Evolutionary conservation across 37 sponge, comb jelly and placozoan species (phyloP).

Genomic region (Agelas oroides): DNA sequence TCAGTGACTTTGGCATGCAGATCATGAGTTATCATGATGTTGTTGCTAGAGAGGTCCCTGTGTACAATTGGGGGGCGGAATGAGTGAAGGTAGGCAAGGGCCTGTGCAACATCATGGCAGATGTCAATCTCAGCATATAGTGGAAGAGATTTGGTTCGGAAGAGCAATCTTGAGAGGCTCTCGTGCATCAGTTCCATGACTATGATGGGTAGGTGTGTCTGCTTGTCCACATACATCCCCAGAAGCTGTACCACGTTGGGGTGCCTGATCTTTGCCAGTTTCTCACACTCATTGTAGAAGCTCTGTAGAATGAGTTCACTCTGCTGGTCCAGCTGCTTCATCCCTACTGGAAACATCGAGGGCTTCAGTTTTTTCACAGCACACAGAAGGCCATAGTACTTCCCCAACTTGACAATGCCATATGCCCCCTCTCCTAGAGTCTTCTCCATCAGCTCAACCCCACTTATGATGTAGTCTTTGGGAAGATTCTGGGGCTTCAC

Average conservation of each 20-base stretch:
- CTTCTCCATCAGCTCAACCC: slow-evolving; percentile 36
- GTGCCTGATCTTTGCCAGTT: slow-evolving; percentile 46
- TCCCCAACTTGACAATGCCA: slow-evolving; percentile 55
- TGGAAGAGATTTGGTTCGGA: slow-evolving; percentile 40
- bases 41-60: slow-evolving; percentile 63
- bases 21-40: slow-evolving; percentile 43
- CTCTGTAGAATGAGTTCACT: slow-evolving; percentile 47
- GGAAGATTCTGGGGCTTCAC: slow-evolving; percentile 20
- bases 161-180: slow-evolving; percentile 35
- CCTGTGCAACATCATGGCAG: slow-evolving; percentile 52
- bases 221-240: slow-evolving; percentile 27
- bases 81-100: slow-evolving; percentile 52
- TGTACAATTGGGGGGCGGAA: slow-evolving; percentile 54
- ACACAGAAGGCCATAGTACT: slow-evolving; percentile 39
- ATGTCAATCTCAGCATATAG: slow-evolving; percentile 55
- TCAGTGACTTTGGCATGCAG: slow-evolving; percentile 59
- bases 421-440: slow-evolving; percentile 58
- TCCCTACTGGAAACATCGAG: slow-evolving; percentile 37
- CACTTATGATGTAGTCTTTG: slow-evolving; percentile 48
- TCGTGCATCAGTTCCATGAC: slow-evolving; percentile 66
- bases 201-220: slow-evolving; percentile 52
- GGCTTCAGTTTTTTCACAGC: slow-evolving; percentile 64
- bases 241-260: slow-evolving; percentile 62
- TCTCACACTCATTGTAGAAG: slow-evolving; percentile 59
- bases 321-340: slow-evolving; percentile 60